Base-by-base conservation (phyloP, 2,888 invertebrate genomes). In the Drosophila austrosaltans region DNA sequence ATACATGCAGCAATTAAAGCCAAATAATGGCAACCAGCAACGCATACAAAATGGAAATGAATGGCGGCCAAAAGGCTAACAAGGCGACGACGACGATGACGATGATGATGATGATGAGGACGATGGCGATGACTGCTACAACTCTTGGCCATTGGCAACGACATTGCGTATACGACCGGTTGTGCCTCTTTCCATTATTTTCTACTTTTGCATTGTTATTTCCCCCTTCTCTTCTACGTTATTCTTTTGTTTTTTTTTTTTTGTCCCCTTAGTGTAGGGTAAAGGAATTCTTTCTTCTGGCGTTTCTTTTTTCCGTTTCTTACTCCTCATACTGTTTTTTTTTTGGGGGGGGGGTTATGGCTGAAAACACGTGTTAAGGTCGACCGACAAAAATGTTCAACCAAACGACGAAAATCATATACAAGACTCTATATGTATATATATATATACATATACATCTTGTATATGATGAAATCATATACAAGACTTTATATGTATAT, bases 11-110 rank as follows among this genome's bases (percentile, higher is more conserved):
- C 89, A 83, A 83, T 83, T 88, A 83, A 88, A 83, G 89, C 75
- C 83, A 87, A 83, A 83, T 83, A 88, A 88, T 88, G 79, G 83
- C 75, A 81, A 72, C 82, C 87, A 81, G 77, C 82, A 81, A 79
- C 84, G 83, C 89, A 88, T 87, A 77, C 84, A 75, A 88, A 87
- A 83, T 87, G 87, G 65, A 88, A 88, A 87, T 75, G 79, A 79
- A 83, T 79, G 82, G 72, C 79, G 68, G 75, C 72, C 62, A 84
- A 84, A 81, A 81, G 70, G 79, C 79, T 83, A 88, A 88, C 83
- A 83, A 83, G 89, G 78, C 84, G 84, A 71, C 63, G 39, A 69
- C 70, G 76, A 79, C 73, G 77, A 70, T 79, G 84, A 71, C 60
- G 53, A 75, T 64, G 75, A 79, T 77, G 76, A 69, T 78, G 88